Evolutionary conservation across 1,140 invertebrate genomes (phyloP), one percentile per base, ranked within the genome.

Genomic region (Magallana angulata): DNA sequence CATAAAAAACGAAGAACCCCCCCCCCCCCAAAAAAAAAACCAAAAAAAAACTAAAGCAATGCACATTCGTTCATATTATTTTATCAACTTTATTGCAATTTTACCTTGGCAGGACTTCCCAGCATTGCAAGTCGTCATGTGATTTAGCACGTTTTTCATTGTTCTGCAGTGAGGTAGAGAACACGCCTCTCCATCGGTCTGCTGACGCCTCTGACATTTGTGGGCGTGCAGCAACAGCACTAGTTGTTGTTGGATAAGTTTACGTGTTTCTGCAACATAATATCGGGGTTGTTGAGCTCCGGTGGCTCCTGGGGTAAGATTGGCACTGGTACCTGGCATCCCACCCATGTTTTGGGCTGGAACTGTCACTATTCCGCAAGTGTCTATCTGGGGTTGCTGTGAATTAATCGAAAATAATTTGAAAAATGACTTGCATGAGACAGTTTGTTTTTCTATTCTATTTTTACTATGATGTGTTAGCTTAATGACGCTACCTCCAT

Each of bases 91-190:
- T 4, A 7, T 80, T 80, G 18, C 57, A 16, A 62, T 24, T 84
- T 90, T 90, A 94, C 94, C 95, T 90, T 90, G 92, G 93, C 96
- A 96, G 82, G 93, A 91, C 92, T 95, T 95, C 81, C 98, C 99
- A 58, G 97, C 97, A 95, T 98, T 97, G 95, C 99, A 99, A 0
- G 97, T 98, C 68, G 98, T 99, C 99, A 99, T 99, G 93, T 99
- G 99, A 93, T 97, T 98, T 82, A 99, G 96, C n/a, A 99, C 99
- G 92, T 98, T 98, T 94, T 99, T 99, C 99, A 99, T 99, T 0
- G 98, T 99, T 94, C 98, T 97, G 95, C 99, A 99, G 94, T 99
- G 98, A 24, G 98, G 98, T 82, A 99, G 96, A 24, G 96, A 97
- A 95, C 99, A 99, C 59, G 91, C 89, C 90, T 95, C 94, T 57